Conservation (phyloP, 2,113 vertebrate genomes). For the Theristicus caerulescens region DNA sequence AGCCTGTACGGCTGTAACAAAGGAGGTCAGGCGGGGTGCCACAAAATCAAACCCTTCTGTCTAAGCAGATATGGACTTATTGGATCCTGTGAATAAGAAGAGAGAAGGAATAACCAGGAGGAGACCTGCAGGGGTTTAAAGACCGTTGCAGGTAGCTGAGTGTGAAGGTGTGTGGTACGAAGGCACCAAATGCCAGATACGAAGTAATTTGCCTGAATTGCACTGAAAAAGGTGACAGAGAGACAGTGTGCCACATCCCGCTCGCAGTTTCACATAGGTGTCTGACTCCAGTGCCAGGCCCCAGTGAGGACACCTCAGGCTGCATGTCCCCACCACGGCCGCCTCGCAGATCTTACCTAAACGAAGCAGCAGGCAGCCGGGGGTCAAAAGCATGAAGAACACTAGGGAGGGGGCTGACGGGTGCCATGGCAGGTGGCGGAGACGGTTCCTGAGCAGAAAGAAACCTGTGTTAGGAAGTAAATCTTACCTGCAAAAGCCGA, state of each 20-base stretch:
- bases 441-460: not conserved
- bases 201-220: not conserved
- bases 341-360: not conserved
- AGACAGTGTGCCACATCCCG: not conserved
- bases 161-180: not conserved
- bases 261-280: not conserved
- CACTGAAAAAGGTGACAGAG: not conserved
- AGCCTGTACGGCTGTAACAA: not conserved
- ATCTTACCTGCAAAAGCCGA: not conserved
- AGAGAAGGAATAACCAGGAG: not conserved
- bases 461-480: not conserved
- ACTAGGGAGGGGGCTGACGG: not conserved
- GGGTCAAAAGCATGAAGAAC: not conserved
- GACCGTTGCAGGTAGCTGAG: not conserved
- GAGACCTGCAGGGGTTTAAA: not conserved
- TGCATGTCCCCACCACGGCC: rapidly evolving
- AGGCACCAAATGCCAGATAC: not conserved
- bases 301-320: not conserved
- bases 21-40: not conserved
- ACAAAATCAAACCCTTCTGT: not conserved
- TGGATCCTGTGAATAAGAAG: not conserved
- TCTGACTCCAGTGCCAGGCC: not conserved
- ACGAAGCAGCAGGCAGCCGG: not conserved
- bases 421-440: not conserved
- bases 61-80: not conserved